phyloP scores from a whole-genome alignment of 2,888 invertebrate genomes.

The Pemphredon lugubris region DNA sequence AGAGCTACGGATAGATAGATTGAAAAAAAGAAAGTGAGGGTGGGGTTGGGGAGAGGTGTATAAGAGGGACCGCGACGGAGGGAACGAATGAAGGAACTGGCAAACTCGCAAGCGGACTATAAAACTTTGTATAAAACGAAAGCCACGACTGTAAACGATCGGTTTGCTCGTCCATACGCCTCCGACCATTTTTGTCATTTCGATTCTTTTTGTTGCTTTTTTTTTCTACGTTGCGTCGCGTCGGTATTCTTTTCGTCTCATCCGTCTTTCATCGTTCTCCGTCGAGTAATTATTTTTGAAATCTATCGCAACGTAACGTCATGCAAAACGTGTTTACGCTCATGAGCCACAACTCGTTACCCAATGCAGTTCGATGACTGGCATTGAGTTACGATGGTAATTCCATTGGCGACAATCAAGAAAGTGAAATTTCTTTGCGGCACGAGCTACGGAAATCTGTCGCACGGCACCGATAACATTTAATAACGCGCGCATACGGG shows the following conservation, averaged over 20 bases:
- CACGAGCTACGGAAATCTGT: neutral
- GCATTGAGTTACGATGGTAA: slow-evolving; percentile 73
- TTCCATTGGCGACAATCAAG: slow-evolving; percentile 53
- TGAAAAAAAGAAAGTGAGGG: slow-evolving; percentile 31
- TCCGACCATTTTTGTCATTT: slow-evolving; percentile 54
- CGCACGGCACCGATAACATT: neutral
- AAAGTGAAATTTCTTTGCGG: slow-evolving; percentile 53
- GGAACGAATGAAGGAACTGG: slow-evolving; percentile 67
- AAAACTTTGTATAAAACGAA: slow-evolving; percentile 74
- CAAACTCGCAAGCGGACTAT: slow-evolving; percentile 74
- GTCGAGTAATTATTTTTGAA: too few relatives aligned
- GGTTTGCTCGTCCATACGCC: slow-evolving; percentile 52
- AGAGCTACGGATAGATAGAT: slow-evolving; percentile 45
- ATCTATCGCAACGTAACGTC: too few relatives aligned
- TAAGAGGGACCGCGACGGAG: slow-evolving; percentile 47
- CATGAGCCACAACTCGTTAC: too few relatives aligned
- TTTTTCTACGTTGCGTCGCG: neutral
- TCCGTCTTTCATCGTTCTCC: neutral
- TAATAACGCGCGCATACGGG: too few relatives aligned
- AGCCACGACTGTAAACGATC: slow-evolving; percentile 62
- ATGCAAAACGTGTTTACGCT: too few relatives aligned
- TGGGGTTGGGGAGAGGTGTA: slow-evolving; percentile 31
- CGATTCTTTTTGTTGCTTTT: slow-evolving; percentile 51
- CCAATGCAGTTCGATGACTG: slow-evolving; percentile 70
- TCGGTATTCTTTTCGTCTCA: neutral